Evolutionary conservation across 2,888 invertebrate genomes (phyloP).

Genomic region (Torymus texanus): DNA sequence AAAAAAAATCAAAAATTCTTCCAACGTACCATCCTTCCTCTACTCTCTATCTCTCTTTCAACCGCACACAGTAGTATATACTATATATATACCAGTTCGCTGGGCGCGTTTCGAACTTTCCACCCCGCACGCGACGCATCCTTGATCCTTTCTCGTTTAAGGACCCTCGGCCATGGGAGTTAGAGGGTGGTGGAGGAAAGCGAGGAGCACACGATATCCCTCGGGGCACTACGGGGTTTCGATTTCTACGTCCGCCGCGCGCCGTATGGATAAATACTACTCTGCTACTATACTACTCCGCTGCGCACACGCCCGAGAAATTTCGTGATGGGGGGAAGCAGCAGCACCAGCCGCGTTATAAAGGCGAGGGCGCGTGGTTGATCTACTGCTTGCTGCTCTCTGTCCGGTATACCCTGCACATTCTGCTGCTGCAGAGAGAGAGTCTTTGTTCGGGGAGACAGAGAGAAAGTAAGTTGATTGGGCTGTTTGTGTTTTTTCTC

Average conservation of each 20-base stretch:
- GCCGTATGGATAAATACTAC: too few relatives aligned
- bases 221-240: slow-evolving; percentile 41
- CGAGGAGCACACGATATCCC: slow-evolving; percentile 34
- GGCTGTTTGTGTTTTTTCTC: slow-evolving; percentile 49
- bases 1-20: slow-evolving; percentile 30
- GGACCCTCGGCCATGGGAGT: slow-evolving; percentile 19
- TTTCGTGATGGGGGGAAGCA: slow-evolving; percentile 11
- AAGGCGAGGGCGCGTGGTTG: too few relatives aligned
- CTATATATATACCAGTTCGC: too few relatives aligned
- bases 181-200: not conserved
- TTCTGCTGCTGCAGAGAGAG: too few relatives aligned
- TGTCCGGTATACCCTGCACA: too few relatives aligned
- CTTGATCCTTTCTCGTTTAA: slow-evolving; percentile 44
- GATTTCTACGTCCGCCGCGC: slow-evolving; percentile 34
- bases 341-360: not conserved
- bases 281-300: too few relatives aligned
- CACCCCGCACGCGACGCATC: slow-evolving; percentile 27
- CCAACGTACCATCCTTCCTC: not conserved
- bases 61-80: too few relatives aligned
- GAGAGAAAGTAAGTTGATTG: slow-evolving; percentile 34
- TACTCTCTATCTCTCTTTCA: too few relatives aligned
- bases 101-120: too few relatives aligned
- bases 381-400: too few relatives aligned
- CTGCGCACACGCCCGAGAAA: slow-evolving; percentile 5
- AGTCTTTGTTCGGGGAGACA: too few relatives aligned